phyloP scores from a whole-genome alignment of 2,113 vertebrate genomes.

The Phrynosoma platyrhinos region DNA sequence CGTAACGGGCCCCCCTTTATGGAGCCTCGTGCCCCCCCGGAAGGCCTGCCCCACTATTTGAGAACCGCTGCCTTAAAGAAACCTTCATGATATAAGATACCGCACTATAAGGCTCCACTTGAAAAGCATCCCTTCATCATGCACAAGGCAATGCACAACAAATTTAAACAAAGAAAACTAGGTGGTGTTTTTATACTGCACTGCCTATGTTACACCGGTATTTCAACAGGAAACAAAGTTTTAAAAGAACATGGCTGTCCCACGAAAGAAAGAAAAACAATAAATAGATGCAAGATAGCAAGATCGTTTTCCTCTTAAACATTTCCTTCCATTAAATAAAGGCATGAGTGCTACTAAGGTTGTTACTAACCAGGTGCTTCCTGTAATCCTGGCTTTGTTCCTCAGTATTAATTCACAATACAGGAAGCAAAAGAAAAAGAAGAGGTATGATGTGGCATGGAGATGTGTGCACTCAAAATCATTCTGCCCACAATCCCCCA shows the following conservation, averaged over 20 bases:
- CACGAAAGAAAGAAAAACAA: background rate
- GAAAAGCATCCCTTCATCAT: background rate
- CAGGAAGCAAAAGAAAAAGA: background rate
- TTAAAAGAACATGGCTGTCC: background rate
- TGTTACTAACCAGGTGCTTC: background rate
- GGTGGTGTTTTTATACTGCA: background rate
- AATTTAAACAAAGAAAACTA: background rate
- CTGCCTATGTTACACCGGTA: background rate
- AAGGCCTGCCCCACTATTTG: too few relatives aligned
- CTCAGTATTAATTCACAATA: background rate
- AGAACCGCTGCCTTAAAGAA: constrained; percentile 1
- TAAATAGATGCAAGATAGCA: background rate
- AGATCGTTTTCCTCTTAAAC: background rate
- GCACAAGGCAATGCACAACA: background rate
- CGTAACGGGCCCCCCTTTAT: too few relatives aligned
- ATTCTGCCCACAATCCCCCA: background rate
- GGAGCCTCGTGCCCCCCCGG: too few relatives aligned
- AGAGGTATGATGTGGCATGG: background rate
- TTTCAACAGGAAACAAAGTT: constrained; percentile 6
- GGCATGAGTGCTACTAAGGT: background rate
- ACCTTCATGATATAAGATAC: background rate
- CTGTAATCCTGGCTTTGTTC: background rate
- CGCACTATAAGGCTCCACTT: background rate
- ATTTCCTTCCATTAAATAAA: background rate
- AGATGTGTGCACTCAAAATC: background rate